phyloP scores from a whole-genome alignment of 1,140 invertebrate species.

The Rhizoglyphus robini region DNA sequence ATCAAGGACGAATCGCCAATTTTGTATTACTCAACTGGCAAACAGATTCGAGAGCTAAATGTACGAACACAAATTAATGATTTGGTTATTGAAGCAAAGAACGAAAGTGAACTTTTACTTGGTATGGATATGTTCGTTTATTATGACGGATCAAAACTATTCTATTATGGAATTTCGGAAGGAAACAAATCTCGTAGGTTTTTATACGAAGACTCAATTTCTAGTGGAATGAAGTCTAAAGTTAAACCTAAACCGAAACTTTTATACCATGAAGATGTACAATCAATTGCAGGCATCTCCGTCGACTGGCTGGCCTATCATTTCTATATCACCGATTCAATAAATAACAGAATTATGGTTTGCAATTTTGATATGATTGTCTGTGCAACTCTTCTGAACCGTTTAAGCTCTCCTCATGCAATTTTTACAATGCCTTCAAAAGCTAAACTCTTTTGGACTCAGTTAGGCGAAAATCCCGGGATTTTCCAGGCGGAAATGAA shows the following conservation, averaged over 20 bases:
- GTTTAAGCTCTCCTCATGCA: conserved; percentile 62
- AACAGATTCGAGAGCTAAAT: conserved; percentile 22
- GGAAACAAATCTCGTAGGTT: background rate
- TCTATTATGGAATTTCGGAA: conserved; percentile 19
- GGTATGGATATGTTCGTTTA: conserved; percentile 39
- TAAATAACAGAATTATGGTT: conserved; percentile 48
- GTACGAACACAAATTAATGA: conserved; percentile 15
- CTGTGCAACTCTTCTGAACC: conserved; percentile 22
- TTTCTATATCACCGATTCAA: conserved; percentile 40
- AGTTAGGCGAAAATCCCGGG: conserved; percentile 52
- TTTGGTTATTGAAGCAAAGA: background rate
- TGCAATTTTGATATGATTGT: conserved; percentile 39
- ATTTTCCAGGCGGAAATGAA: conserved; percentile 73
- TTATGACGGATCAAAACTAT: conserved; percentile 24
- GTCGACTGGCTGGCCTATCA: conserved; percentile 44
- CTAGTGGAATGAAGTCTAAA: conserved; percentile 48
- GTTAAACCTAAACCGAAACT: conserved; percentile 29
- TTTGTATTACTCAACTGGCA: conserved; percentile 30
- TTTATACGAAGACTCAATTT: conserved; percentile 27
- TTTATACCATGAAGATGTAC: conserved; percentile 22
- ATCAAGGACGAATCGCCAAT: conserved; percentile 28
- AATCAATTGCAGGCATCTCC: conserved; percentile 33
- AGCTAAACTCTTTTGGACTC: conserved; percentile 76
- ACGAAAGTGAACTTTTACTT: conserved; percentile 43
- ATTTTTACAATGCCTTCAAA: conserved; percentile 64